phyloP scores from a whole-genome alignment of 1,140 invertebrate species.

The Planococcus citri region DNA sequence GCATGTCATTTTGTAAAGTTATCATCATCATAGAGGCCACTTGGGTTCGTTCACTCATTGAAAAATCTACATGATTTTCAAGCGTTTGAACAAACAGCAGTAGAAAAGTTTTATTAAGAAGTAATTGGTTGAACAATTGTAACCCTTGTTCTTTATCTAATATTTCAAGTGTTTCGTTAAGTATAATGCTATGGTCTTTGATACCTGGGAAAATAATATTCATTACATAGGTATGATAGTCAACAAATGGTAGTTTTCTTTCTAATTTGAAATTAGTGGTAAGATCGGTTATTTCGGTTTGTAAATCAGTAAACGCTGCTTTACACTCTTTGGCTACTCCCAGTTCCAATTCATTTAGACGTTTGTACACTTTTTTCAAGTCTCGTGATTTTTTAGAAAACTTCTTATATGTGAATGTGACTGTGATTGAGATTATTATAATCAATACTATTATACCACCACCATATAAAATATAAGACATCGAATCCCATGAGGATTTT shows the following conservation, averaged over 20 bases:
- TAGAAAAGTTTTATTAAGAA: constrained; percentile 97
- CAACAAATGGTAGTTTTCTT: constrained; percentile 94
- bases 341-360: constrained; percentile 97
- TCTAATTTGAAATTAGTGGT: constrained; percentile 84
- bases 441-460: no score
- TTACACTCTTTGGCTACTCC: constrained; percentile 96
- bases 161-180: constrained; percentile 81
- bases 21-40: constrained; percentile 98
- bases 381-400: no score
- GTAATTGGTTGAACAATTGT: constrained; percentile 82
- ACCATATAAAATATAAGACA: no score
- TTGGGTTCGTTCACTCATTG: constrained; percentile 83
- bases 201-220: constrained; percentile 95
- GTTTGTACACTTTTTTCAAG: constrained; percentile 97
- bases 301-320: constrained; percentile 97
- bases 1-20: constrained; percentile 97
- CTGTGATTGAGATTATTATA: no score
- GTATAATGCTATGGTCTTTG: constrained; percentile 81
- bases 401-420: no score
- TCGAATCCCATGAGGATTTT: no score
- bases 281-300: constrained; percentile 98
- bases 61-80: constrained; percentile 89
- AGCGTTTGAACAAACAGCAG: constrained; percentile 92
- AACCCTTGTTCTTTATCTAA: constrained; percentile 86
- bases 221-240: constrained; percentile 94